Evolutionary conservation across 2,888 invertebrate species (phyloP).

Genomic region (Zootermopsis nevadensis): DNA sequence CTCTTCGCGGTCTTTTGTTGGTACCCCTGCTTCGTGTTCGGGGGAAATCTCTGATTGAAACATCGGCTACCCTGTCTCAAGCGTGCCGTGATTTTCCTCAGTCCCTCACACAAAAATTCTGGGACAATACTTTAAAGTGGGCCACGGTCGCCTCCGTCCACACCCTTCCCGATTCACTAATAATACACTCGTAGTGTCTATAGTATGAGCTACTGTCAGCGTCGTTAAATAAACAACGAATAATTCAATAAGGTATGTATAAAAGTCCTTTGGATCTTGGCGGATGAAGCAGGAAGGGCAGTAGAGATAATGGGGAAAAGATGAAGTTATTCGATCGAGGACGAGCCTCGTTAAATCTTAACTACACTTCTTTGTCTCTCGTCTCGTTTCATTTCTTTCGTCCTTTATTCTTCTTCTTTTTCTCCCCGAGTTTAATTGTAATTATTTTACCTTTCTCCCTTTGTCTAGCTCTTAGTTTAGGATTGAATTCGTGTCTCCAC

Average conservation of each 20-base stretch:
- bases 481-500: no score
- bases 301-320: background rate
- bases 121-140: no score
- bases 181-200: no score
- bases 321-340: constrained; percentile 24
- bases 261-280: background rate
- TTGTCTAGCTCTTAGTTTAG: background rate
- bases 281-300: background rate
- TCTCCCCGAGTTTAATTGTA: constrained; percentile 29
- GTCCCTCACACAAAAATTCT: no score
- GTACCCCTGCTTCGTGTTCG: no score
- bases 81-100: no score
- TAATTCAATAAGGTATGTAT: background rate
- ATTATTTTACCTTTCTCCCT: constrained; percentile 23
- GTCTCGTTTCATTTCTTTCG: background rate
- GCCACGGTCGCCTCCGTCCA: no score
- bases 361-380: constrained; percentile 21
- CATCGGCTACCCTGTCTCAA: no score
- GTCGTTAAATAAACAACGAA: background rate
- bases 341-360: constrained; percentile 35
- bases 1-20: no score
- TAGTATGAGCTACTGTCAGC: no score
- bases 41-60: no score
- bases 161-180: no score
- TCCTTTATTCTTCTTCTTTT: background rate